Evolutionary conservation across 2,888 invertebrate species (phyloP), one percentile per base, ranked within the genome.

Genomic region (Lysandra bellargus): DNA sequence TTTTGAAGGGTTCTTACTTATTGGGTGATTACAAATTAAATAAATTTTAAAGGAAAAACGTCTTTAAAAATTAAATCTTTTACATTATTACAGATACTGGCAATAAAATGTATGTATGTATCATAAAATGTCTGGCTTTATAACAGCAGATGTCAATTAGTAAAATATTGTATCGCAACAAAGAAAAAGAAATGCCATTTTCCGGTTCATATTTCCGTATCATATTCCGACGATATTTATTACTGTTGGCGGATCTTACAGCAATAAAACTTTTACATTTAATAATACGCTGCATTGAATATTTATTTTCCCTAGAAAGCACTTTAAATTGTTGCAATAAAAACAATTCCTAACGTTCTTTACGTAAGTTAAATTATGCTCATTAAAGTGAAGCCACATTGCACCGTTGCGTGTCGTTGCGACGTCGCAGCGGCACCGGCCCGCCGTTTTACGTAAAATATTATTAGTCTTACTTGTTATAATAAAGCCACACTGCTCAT

Each of bases 191-290:
- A 79, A 79, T 81, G 79, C 72, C 73, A 78, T 79, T 80, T 80
- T 80, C 80, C 73, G 79, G 79, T 81, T 83, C 81, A 81, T 81
- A 81, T 80, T 80, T 81, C 74, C 69, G 80, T 80, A 81, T 83
- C 80, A 82, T 82, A 88, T 88, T 89, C 86, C 86, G 85, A 82
- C 82, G 86, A 87, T 89, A 89, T 91, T 91, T 91, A 89, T 85
- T 88, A 87, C 84, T 88, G 81, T 83, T 79, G 80, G 79, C 82
- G 82, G 81, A 82, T 83, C 82, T 81, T 82, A 81, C 79, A 81
- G 82, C 81, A 81, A 79, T 84, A 84, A 86, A 85, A 84, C 74
- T 88, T 91, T 91, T 92, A 93, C 64, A 64, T 64, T 64, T 30
- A 64, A 64, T 64, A 64, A 23, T 64, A 30, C 23, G 49, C 33